These are phyloP conservation scores for Anagrus nilaparvatae DNA, from an alignment of 1,140 invertebrate genomes.

Conservation along the genomic window DNA sequence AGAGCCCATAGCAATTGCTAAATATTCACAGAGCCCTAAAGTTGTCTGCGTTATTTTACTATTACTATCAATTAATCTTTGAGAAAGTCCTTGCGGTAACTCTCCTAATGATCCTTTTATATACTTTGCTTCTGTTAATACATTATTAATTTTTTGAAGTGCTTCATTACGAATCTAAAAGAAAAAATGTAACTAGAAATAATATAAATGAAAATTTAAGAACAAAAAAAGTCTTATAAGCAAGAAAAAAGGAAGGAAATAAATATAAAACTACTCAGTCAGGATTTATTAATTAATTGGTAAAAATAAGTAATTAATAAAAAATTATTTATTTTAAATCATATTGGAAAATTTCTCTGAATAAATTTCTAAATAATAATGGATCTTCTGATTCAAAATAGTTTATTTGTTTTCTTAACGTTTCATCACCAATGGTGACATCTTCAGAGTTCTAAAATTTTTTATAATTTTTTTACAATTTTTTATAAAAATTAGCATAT, in stretches of 20 bases:
- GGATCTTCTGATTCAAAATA: too few species aligned
- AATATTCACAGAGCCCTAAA: constrained; percentile 66
- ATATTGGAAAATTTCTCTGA: too few species aligned
- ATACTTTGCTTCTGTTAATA: constrained; percentile 66
- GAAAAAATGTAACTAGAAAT: constrained; percentile 1
- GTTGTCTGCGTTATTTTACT: constrained; percentile 79
- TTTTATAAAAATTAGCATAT: too few species aligned
- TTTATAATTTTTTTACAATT: too few species aligned
- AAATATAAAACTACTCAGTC: neutral
- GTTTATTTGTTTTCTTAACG: too few species aligned
- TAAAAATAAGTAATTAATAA: too few species aligned
- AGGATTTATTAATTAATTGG: too few species aligned
- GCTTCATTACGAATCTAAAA: constrained; percentile 69
- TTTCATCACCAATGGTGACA: too few species aligned
- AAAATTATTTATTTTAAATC: too few species aligned
- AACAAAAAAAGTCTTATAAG: neutral
- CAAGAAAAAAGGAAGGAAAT: constrained; percentile 4
- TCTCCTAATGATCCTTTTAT: constrained; percentile 77
- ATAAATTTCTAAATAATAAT: too few species aligned
- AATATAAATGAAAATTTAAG: neutral
- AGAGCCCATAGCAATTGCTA: constrained; percentile 72
- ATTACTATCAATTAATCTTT: constrained; percentile 77
- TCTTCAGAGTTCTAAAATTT: too few species aligned
- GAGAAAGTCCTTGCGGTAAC: constrained; percentile 64
- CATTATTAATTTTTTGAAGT: constrained; percentile 63